Evolutionary conservation across 2,113 vertebrate species (phyloP), one percentile per base, ranked within the genome.

Genomic region (Chaetura pelagica): DNA sequence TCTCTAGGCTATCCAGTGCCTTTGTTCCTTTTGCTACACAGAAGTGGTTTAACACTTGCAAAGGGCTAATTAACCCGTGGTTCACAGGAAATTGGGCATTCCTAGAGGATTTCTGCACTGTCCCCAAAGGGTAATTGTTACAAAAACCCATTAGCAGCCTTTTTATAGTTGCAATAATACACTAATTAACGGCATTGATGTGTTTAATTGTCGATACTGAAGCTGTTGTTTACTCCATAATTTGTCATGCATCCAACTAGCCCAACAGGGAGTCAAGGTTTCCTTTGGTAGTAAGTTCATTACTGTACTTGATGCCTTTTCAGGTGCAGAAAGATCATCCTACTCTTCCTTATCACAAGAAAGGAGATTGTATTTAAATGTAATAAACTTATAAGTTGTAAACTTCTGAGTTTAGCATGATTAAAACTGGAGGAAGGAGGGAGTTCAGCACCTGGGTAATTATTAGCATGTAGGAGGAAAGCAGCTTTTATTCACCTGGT

Each of bases 31-130:
- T 58, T 44, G 48, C 21, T 24, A 57, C 89, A 24, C 27, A 19
- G 62, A 66, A 75, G 79, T 14, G 59, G 32, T 80, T 84, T 90
- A 74, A 73, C 49, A 29, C 76, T 76, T 73, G 49, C 3, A 8
- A 80, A 86, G 29, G 66, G 66, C 62, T 81, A 87, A 94, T 95
- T 93, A 96, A 87, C 77, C 82, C 63, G 30, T 15, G 76, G 62
- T 58, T 93, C 69, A 62, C 80, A 96, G 96, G 95, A 97, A 97
- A 96, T 22, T 93, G 44, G 80, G 62, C 90, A 94, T 94, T 94
- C 94, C 95, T 92, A 48, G 46, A 83, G 90, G 69, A 90, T 82
- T 96, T 89, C 83, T 89, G 27, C 46, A 19, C 55, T 73, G 73
- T 92, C 88, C 86, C 83, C 83, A 78, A 88, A 76, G 90, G 61